These are phyloP conservation scores for Napeogenes inachia DNA, from an alignment of 2,888 invertebrate genomes.

Conservation along the genomic window DNA sequence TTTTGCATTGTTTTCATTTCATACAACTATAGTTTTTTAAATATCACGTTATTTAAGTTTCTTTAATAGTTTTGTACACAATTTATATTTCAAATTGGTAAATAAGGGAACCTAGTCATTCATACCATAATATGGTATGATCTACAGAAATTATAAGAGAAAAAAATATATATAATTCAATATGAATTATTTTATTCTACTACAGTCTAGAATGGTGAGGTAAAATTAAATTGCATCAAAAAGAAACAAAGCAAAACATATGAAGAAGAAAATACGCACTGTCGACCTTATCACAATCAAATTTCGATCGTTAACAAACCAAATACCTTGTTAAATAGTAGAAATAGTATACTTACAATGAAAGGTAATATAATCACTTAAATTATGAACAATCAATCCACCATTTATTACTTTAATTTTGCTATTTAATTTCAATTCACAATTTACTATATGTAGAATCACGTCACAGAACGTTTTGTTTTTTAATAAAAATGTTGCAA, in stretches of 20 bases:
- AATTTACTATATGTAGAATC: constrained; percentile 30
- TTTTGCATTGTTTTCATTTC: too few species aligned
- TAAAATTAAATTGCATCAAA: background rate
- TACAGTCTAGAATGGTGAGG: background rate
- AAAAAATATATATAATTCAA: too few species aligned
- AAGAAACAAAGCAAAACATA: constrained; percentile 7
- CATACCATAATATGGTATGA: too few species aligned
- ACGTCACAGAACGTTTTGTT: constrained; percentile 30
- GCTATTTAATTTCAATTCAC: constrained; percentile 26
- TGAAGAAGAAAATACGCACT: constrained; percentile 3
- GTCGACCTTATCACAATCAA: background rate
- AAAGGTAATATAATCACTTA: constrained; percentile 35
- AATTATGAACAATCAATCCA: constrained; percentile 40
- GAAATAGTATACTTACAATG: constrained; percentile 36
- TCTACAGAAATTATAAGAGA: too few species aligned
- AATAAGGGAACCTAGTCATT: too few species aligned
- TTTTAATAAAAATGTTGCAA: constrained; percentile 20
- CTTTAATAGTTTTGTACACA: too few species aligned
- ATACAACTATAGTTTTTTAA: too few species aligned
- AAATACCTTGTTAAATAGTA: background rate
- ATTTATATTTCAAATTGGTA: too few species aligned
- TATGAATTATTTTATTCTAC: too few species aligned
- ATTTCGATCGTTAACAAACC: background rate
- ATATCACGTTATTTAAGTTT: too few species aligned
- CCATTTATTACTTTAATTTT: constrained; percentile 42